These are phyloP conservation scores for Antedon mediterranea DNA, from an alignment of 53 echinoderm and acorn worm species.

Conservation along the genomic window DNA sequence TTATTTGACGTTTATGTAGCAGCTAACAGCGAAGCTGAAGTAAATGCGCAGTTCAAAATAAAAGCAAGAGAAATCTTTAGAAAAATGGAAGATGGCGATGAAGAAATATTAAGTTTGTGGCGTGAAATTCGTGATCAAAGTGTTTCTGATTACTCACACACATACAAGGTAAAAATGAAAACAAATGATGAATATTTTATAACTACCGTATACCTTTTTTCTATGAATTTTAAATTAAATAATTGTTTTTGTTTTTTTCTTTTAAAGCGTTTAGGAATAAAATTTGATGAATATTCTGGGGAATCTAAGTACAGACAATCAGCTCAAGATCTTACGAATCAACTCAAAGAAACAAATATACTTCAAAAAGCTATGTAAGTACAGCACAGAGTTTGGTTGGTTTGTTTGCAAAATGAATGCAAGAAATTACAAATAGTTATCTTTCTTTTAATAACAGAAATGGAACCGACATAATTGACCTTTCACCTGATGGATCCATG, in stretches of 20 bases:
- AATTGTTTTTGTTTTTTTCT: background rate
- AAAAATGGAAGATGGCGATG: conserved; percentile 59
- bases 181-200: too few species aligned
- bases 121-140: background rate
- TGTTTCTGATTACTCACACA: background rate
- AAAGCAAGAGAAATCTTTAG: conserved; percentile 49
- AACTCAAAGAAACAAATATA: conserved; percentile 19
- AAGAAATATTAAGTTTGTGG: background rate
- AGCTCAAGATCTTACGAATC: conserved; percentile 28
- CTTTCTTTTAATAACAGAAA: conserved; percentile 15
- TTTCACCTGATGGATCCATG: conserved; percentile 17
- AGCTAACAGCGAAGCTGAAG: conserved; percentile 35
- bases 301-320: conserved; percentile 64
- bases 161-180: background rate
- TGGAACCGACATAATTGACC: conserved; percentile 52
- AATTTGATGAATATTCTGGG: conserved; percentile 69
- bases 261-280: conserved; percentile 58
- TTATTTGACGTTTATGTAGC: conserved; percentile 71
- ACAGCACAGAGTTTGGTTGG: background rate
- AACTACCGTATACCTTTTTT: too few species aligned
- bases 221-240: too few species aligned
- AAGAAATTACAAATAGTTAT: background rate
- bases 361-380: conserved; percentile 56
- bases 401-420: too few species aligned
- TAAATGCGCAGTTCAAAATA: conserved; percentile 23